Conservation (phyloP, 2,888 invertebrate genomes). For the Nebria brevicollis region DNA sequence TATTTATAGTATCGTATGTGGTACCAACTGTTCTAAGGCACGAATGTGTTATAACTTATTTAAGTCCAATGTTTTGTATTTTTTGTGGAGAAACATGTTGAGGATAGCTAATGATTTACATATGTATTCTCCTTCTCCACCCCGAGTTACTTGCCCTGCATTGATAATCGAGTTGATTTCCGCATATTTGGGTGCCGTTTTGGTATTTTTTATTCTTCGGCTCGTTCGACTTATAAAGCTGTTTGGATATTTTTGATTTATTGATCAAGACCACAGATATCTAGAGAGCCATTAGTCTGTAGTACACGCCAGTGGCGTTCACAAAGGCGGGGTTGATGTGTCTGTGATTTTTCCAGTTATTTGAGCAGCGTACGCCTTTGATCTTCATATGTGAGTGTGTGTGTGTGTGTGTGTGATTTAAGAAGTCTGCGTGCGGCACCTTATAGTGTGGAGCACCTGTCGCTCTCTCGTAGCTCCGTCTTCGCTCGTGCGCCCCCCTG, state of each 20-base stretch:
- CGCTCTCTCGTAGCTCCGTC: not conserved
- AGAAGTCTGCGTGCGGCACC: slow-evolving; percentile 1
- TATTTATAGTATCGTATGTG: not conserved
- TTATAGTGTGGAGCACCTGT: not conserved
- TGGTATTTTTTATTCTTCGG: not conserved
- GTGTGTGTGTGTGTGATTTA: not conserved
- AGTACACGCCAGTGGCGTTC: not conserved
- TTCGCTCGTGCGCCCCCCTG: not conserved
- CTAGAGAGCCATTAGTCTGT: not conserved
- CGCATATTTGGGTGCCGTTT: not conserved
- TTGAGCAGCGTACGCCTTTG: not conserved
- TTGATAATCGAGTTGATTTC: not conserved
- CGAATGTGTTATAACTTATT: not conserved
- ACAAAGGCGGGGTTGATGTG: not conserved
- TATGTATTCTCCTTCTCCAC: not conserved
- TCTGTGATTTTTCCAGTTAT: not conserved
- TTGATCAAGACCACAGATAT: not conserved
- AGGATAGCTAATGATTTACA: not conserved
- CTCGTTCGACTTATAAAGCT: not conserved
- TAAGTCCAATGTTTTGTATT: not conserved
- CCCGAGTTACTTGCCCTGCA: not conserved
- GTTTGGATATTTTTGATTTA: not conserved
- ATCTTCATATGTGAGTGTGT: not conserved
- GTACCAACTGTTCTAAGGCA: slow-evolving; percentile 31
- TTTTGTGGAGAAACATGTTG: not conserved